Base-by-base conservation (phyloP, 2,888 invertebrate genomes). In the Drosophila histrio region DNA sequence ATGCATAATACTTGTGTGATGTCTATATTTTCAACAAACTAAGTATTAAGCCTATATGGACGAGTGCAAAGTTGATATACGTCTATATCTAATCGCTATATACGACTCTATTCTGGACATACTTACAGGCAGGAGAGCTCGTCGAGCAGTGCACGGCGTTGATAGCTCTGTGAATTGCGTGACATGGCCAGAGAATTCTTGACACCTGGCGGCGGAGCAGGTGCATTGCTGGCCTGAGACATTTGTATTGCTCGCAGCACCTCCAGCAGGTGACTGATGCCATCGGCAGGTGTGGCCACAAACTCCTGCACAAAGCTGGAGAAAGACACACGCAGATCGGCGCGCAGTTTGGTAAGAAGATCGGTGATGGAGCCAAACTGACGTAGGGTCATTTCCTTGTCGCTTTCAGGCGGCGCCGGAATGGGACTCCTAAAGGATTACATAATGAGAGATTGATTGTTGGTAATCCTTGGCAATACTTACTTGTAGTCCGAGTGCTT, bases 291-390 rank as follows among this genome's bases (percentile, higher is more conserved):
- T 59, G 97, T 95, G 53, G 96, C 95, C 0, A 97, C 94, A 91
- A 98, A 98, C 92, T 98, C 98, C 92, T 97, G 97, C 7, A 98
- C 95, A 91, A 98, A 98, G 91, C 98, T 98, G 68, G 96, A 96
- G 92, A 97, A 97, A 0, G 98, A 96, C 43, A 97, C 94, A 76
- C 96, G 93, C 0, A 98, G 93, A 91, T 98, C 98, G 5, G 96
- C 95, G 76, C 96, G 94, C 28, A 98, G 93, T 90, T 98, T 98
- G 50, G 95, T 95, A 54, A 98, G 93, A 21, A 98, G 93, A 91
- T 98, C 97, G 41, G 97, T 96, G 39, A 97, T 95, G 9, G 96
- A 96, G 13, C 96, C 95, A 89, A 97, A 97, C 91, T 97, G 97
- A 21, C 96, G 93, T 32, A 97, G 93, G 9, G 96, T 96, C 97